Base-by-base conservation (phyloP, 2,113 vertebrate species). In the Columbina picui region DNA sequence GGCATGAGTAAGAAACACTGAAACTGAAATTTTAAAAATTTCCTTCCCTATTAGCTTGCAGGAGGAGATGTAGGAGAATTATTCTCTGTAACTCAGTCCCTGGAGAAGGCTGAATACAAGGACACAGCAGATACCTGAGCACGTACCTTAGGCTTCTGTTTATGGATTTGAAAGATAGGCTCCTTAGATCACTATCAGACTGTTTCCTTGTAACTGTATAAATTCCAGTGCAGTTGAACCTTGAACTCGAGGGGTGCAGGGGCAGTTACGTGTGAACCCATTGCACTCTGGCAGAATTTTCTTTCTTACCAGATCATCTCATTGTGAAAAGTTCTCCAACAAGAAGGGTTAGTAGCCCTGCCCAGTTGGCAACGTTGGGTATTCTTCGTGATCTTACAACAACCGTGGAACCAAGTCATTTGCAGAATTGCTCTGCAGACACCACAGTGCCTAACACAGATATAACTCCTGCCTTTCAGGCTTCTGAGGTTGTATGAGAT, bases 401-500 rank as follows among this genome's bases (percentile, higher is more conserved):
- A 14, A 8, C 49, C 41, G 16, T 0, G 53, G 75, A 34, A 43
- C n/a, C n/a, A 9, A 34, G 11, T 15, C 52, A 47, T 0, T 0
- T 26, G 39, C 57, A 71, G 29, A 52, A 47, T 14, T 89, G 56
- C 29, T 64, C 45, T 60, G 29, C 11, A 67, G 63, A 56, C 43
- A 45, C 43, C 19, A 45, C 43, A 19, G 18, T 45, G 22, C 8
- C 34, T 64, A 65, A 78, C 10, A 36, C 1, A 26, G 64, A 34
- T 50, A 20, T 86, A 56, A 6, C 20, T 89, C 59, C 30, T 29
- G 45, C 56, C 30, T 73, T 80, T 32, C n/a, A 64, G 18, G 19
- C 17, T 60, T 47, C 55, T 91, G 87, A 81, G 59, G 55, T 45
- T 50, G 8, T 41, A 11, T 84, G 39, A 84, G 29, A 41, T 36